These are phyloP conservation scores for Silurus lanzhouensis DNA, from an alignment of 2,797 vertebrate genomes.

Conservation along the genomic window DNA sequence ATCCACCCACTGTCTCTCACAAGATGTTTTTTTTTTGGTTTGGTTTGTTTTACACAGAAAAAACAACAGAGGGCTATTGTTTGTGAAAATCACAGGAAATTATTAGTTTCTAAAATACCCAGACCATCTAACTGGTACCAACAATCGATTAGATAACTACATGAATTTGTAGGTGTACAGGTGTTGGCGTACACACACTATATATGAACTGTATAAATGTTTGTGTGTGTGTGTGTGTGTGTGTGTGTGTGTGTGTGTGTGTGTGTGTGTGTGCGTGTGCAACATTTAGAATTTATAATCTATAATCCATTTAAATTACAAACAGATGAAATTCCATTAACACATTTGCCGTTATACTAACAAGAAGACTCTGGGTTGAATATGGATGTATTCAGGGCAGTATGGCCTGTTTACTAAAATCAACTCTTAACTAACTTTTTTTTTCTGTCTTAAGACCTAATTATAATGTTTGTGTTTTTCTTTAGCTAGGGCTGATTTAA, in stretches of 20 bases:
- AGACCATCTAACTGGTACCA: neutral
- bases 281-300: neutral
- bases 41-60: too few species aligned
- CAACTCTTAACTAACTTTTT: neutral
- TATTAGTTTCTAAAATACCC: neutral
- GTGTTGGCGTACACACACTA: too few species aligned
- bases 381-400: neutral
- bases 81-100: neutral
- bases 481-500: neutral
- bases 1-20: neutral
- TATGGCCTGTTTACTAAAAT: neutral
- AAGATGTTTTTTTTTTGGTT: neutral
- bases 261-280: too few species aligned
- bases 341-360: neutral
- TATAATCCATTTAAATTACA: too few species aligned
- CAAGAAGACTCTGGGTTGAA: neutral
- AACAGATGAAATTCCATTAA: too few species aligned
- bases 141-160: too few species aligned
- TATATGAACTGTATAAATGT: too few species aligned
- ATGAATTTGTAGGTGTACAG: too few species aligned
- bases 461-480: neutral
- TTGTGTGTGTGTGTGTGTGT: too few species aligned
- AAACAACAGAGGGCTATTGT: neutral
- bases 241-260: too few species aligned
- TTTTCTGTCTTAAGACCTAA: neutral